These are phyloP conservation scores for Caranx melampygus DNA, from an alignment of 2,113 vertebrate genomes.

Conservation along the genomic window DNA sequence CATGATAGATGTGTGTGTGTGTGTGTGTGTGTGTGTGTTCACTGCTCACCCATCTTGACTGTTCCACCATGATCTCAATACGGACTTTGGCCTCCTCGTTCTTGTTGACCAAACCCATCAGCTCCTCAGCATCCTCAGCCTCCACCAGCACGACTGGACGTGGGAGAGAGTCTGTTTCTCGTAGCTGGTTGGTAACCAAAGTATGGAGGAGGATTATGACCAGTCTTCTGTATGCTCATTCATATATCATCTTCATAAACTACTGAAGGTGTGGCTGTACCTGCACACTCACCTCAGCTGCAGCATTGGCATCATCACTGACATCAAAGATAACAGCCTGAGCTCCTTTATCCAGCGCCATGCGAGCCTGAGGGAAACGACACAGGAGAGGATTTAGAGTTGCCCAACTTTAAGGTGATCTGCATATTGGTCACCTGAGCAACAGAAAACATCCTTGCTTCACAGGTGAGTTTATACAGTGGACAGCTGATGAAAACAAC, in stretches of 20 bases:
- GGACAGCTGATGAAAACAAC: background rate
- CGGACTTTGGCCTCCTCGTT: slow-evolving; percentile 93
- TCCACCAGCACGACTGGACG: slow-evolving; percentile 93
- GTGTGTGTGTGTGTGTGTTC: background rate
- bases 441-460: background rate
- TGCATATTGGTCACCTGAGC: background rate
- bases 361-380: slow-evolving; percentile 86
- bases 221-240: background rate
- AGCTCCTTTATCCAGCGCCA: slow-evolving; percentile 94
- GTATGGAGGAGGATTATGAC: background rate
- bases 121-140: slow-evolving; percentile 86
- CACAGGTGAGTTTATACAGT: background rate
- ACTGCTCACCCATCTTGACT: slow-evolving; percentile 86
- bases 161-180: slow-evolving; percentile 86
- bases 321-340: slow-evolving; percentile 96
- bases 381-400: background rate
- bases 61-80: slow-evolving; percentile 90
- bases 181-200: slow-evolving; percentile 78
- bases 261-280: background rate
- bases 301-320: slow-evolving; percentile 90
- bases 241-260: background rate
- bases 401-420: background rate
- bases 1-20: background rate
- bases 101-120: slow-evolving; percentile 97
- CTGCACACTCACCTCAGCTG: slow-evolving; percentile 86